Evolutionary conservation across 2,113 vertebrate genomes (phyloP), one percentile per base, ranked within the genome.

Genomic region (Harpagus bidentatus): DNA sequence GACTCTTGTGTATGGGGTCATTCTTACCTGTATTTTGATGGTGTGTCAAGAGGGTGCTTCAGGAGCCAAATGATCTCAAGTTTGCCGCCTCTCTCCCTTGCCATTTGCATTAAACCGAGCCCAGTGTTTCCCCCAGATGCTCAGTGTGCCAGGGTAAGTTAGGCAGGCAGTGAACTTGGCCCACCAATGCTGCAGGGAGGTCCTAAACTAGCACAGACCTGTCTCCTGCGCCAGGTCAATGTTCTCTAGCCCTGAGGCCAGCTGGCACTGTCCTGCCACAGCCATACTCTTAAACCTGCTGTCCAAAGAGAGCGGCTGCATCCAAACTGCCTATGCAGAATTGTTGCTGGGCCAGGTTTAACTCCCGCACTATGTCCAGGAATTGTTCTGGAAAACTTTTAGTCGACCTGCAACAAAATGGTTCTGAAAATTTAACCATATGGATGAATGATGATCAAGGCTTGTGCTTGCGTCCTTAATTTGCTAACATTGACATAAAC

Each of bases 171-270:
- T 52, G 55, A 65, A 73, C 31, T 32, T n/a, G 67, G n/a, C 10
- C 29, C 31, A 31, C 10, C 16, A n/a, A 0, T 50, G 29, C 22
- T 88, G 16, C 19, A 45, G 21, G 22, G 38, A 93, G 45, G 50
- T 42, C 74, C 65, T 88, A 67, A 91, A 74, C 50, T 26, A 88
- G 36, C 80, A 77, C 34, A 91, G 55, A 50, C 3, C 8, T 50
- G 10, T 45, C 58, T 76, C 31, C 50, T 63, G 56, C 76, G 89
- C 89, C 90, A 96, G 84, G 56, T 72, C 56, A n/a, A 38, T 82
- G 86, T 87, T 96, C 81, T 91, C 32, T 40, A 79, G 43, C 69
- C 50, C 26, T 40, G 38, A 59, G 73, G 94, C 95, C 93, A 96
- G 70, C 84, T 96, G 95, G 93, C 93, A 88, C 11, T 0, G 0